Evolutionary conservation across 2,888 invertebrate species (phyloP).

Genomic region (Xanthia togata): DNA sequence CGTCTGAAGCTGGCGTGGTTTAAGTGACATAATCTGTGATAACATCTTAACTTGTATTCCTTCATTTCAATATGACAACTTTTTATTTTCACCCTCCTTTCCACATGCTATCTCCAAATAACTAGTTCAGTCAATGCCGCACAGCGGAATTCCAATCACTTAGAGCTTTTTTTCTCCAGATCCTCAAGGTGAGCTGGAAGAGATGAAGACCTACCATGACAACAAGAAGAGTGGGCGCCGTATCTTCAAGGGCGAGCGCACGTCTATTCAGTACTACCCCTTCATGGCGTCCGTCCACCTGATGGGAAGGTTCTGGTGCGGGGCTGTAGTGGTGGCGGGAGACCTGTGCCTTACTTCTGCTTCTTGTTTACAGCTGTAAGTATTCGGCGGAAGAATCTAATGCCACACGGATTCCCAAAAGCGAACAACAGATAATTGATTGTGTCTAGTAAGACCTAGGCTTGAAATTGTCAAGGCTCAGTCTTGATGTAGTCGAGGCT

Average conservation of each 20-base stretch:
- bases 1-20: background rate
- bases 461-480: background rate
- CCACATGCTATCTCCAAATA: background rate
- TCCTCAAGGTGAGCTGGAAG: slow-evolving; percentile 81
- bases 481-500: background rate
- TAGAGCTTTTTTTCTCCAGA: slow-evolving; percentile 69
- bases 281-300: slow-evolving; percentile 86
- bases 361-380: slow-evolving; percentile 85
- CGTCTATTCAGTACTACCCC: slow-evolving; percentile 80
- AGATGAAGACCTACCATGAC: slow-evolving; percentile 74
- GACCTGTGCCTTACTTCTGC: slow-evolving; percentile 85
- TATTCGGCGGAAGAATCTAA: background rate
- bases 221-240: slow-evolving; percentile 76
- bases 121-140: background rate
- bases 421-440: background rate
- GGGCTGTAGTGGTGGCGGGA: slow-evolving; percentile 80
- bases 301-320: slow-evolving; percentile 87
- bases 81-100: background rate
- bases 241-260: slow-evolving; percentile 81
- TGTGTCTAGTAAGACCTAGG: background rate
- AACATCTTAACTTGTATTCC: background rate
- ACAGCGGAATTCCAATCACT: background rate
- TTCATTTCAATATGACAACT: background rate
- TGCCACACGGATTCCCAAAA: background rate
- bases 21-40: background rate